Base-by-base conservation (phyloP, 1,140 invertebrate genomes). In the Lordiphosa clarofinis region DNA sequence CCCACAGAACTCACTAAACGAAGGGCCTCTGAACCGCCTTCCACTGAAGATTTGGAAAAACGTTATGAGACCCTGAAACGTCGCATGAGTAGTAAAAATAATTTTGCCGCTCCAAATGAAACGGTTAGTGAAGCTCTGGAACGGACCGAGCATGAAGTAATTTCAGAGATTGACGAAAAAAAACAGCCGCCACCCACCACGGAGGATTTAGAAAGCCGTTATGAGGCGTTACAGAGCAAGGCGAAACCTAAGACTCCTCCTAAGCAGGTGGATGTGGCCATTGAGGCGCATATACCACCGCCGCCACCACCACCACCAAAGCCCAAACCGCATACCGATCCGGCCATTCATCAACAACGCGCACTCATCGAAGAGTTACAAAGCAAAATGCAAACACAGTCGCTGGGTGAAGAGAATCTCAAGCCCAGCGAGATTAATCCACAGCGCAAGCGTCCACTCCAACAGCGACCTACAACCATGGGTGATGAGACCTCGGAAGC, bases 401-500 rank as follows among this genome's bases (percentile, higher is more conserved):
- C 73, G 0, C 68, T 72, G n/a, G 86, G 71, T 0, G 81, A 87
- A 43, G 76, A 84, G 37, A 87, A 87, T 48, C 44, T 88, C 0
- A 86, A 61, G 43, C 86, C 86, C 9, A 88, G 86, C 55, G 59
- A 75, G 13, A 84, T 88, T 6, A 86, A 88, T 58, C 81, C 86
- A 0, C 64, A 72, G n/a, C 50, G 73, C 4, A 78, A 56, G 7
- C 56, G 60, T 31, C 44, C 70, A 11, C 68, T 65, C 7, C 28
- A 31, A 38, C 78, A 84, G 47, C 64, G 78, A 63, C 78, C 78
- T 58, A 49, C 73, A 37, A 46, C 78, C 36, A 84, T 84, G 79
- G 78, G 78, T 60, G 86, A 88, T 88, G 86, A 87, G 75, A 88
- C 86, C 46, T 86, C 76, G 86, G 86, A 88, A 88, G 59, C 86